These are phyloP conservation scores for Gibbula magus DNA, from an alignment of 2,888 invertebrate species.

Conservation along the genomic window DNA sequence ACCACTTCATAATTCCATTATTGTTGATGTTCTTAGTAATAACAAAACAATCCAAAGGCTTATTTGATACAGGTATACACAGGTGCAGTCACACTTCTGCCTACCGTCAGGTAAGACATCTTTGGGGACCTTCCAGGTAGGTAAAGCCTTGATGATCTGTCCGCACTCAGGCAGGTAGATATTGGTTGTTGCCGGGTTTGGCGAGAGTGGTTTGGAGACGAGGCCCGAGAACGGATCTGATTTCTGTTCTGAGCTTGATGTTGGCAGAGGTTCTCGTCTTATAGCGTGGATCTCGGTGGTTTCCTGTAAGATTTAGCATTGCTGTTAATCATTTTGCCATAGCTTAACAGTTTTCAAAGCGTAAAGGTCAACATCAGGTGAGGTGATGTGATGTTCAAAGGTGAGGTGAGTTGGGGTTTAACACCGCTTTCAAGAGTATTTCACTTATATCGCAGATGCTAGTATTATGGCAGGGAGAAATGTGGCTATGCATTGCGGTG, in stretches of 20 bases:
- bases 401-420: no score
- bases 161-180: constrained; percentile 68
- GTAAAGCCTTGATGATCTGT: constrained; percentile 69
- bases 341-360: no score
- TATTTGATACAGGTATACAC: background rate
- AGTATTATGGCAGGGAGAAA: no score
- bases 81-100: background rate
- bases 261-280: constrained; percentile 50
- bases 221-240: constrained; percentile 44
- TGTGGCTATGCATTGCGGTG: no score
- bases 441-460: no score
- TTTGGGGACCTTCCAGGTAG: constrained; percentile 69
- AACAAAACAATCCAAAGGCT: background rate
- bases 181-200: constrained; percentile 42
- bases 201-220: constrained; percentile 44
- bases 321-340: no score
- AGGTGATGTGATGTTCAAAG: no score
- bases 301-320: constrained; percentile 33
- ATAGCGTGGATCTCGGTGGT: constrained; percentile 54
- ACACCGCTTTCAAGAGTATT: no score
- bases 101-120: constrained; percentile 66
- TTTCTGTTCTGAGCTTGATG: constrained; percentile 28
- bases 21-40: no score
- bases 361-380: no score
- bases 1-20: no score